Evolutionary conservation across 2,113 vertebrate genomes (phyloP), one percentile per base, ranked within the genome.

Genomic region (Podilymbus podiceps): DNA sequence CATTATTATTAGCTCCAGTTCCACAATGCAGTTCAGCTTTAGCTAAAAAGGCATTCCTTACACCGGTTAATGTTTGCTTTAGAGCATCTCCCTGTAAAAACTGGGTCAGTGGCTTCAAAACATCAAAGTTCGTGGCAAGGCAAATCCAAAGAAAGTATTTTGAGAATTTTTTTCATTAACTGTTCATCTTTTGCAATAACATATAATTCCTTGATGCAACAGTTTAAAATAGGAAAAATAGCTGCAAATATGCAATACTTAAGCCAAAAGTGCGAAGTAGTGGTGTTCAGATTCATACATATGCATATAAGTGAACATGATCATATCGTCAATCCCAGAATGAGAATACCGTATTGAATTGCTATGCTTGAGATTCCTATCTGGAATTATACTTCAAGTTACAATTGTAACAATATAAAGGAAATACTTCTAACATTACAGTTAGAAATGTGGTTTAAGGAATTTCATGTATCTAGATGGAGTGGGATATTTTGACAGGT

Each of bases 71-170:
- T 88, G 86, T 90, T 91, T 95, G 33, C 18, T 94, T 95, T 91
- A 96, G 30, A 93, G 53, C 66, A 89, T 85, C 74, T 60, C 67
- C 44, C 46, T 55, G 11, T 85, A 68, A 94, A 92, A 94, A 91
- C 12, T 72, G 81, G 49, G 94, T 87, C 78, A 94, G 40, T 46
- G 50, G 12, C 73, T 93, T 86, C 77, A 72, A 72, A 96, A 92
- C 60, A 85, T 68, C 46, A 64, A 94, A 71, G 76, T 75, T 81
- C 4, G 4, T 9, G 60, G 56, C 72, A 86, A 89, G 56, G 27
- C 55, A 93, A 96, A 93, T 71, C n/a, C 55, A 83, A 96, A 93
- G 12, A 42, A 95, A 90, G 56, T 67, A 92, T 87, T 81, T 59
- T 52, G n/a, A 77, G 85, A 40, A 9, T 88, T 71, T 64, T 80